Percentiles rank a stretch among this genome's conserved stretches.
These are phyloP conservation scores for Garra rufa DNA, from an alignment of 2,113 vertebrate genomes.

Conservation along the genomic window DNA sequence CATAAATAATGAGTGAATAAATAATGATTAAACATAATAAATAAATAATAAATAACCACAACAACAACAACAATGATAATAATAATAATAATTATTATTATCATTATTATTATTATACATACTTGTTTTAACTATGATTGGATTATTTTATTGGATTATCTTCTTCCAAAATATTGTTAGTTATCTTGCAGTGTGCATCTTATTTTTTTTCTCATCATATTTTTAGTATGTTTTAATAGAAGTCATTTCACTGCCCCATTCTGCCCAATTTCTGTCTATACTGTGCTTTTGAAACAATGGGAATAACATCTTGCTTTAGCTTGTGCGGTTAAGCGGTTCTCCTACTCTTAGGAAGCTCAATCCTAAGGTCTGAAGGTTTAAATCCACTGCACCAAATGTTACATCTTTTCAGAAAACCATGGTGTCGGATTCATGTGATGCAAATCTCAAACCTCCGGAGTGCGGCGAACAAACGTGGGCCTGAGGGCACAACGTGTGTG, in stretches of 20 bases:
- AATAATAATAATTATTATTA: too few relatives aligned
- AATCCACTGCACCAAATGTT: background rate
- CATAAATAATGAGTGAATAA: too few relatives aligned
- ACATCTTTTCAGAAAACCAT: background rate
- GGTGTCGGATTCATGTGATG: background rate
- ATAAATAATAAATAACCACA: too few relatives aligned
- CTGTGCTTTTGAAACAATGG: background rate
- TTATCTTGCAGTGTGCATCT: too few relatives aligned
- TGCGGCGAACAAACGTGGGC: conserved; percentile 9
- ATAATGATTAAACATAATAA: too few relatives aligned
- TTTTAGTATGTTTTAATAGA: too few relatives aligned
- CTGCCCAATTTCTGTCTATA: background rate
- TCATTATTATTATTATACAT: too few relatives aligned
- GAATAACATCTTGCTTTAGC: background rate
- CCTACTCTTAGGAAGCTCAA: background rate
- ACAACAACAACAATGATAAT: too few relatives aligned
- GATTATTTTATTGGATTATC: background rate
- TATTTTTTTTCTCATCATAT: too few relatives aligned
- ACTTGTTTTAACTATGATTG: too few relatives aligned
- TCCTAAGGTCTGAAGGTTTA: background rate
- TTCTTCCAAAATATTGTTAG: background rate
- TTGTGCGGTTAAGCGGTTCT: background rate
- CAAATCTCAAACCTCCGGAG: conserved; percentile 23
- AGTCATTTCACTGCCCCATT: background rate
- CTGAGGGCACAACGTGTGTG: conserved; percentile 9